Evolutionary conservation across 2,888 invertebrate species (phyloP).

Genomic region (Cistogaster globosa): DNA sequence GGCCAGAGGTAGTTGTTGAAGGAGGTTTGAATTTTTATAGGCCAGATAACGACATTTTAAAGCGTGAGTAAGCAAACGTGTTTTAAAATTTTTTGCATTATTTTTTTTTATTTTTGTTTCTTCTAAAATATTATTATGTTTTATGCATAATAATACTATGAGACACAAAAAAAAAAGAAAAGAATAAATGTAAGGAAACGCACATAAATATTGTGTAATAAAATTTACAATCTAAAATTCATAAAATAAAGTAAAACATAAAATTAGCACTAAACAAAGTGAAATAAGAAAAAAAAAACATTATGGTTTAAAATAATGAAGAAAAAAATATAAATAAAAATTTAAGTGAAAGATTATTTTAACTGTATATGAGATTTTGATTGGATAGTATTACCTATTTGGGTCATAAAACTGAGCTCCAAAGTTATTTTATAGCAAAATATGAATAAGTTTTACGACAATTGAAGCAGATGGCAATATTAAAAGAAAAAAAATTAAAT

Average conservation of each 20-base stretch:
- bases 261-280: conserved; percentile 68
- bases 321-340: conserved; percentile 25
- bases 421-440: conserved; percentile 26
- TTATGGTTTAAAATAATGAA: conserved; percentile 14
- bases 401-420: conserved; percentile 48
- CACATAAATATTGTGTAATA: conserved; percentile 69
- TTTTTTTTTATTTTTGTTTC: conserved; percentile 19
- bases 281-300: conserved; percentile 59
- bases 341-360: conserved; percentile 56
- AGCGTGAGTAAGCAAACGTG: conserved; percentile 65
- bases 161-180: conserved; percentile 32
- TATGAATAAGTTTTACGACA: conserved; percentile 53
- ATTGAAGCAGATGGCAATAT: conserved; percentile 57
- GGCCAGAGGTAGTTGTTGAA: conserved; percentile 26
- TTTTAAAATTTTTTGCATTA: conserved; percentile 53
- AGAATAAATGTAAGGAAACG: conserved; percentile 3
- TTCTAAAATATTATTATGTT: conserved; percentile 67
- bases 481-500: conserved; percentile 13
- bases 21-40: conserved; percentile 64
- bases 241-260: conserved; percentile 71
- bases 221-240: conserved; percentile 71
- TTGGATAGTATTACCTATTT: conserved; percentile 60
- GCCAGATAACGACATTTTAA: conserved; percentile 70
- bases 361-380: conserved; percentile 67
- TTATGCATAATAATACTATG: conserved; percentile 64